Evolutionary conservation across 2,113 vertebrate genomes (phyloP), one percentile per base, ranked within the genome.

Genomic region (Melierax canorus): DNA sequence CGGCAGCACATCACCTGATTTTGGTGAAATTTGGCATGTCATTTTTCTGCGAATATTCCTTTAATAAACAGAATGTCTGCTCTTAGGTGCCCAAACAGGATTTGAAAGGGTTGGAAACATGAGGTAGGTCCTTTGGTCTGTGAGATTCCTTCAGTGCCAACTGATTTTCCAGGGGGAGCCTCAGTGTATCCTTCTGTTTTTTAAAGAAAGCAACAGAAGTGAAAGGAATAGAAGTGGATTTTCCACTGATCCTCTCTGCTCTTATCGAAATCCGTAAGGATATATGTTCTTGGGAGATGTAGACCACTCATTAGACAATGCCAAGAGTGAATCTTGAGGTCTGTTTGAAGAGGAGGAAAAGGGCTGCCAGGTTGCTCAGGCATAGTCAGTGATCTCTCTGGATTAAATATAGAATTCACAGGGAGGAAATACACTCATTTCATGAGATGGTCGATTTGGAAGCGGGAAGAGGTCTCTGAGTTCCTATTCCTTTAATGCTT

Each of bases 401-500:
- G 94, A 95, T 97, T 96, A 94, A 95, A 94, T 92, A 89, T 64
- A 94, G 95, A 92, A 94, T 95, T 92, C 90, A 73, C 64, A 85
- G 88, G 94, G 83, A 88, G 95, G 93, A 94, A 95, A 96, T 91
- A 71, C 90, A 66, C 84, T 92, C 75, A 95, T 95, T 97, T 96
- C 68, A 48, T 84, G 91, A 96, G 94, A 91, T 34, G 77, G 93
- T 96, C 75, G 91, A 96, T 97, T 91, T 96, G 96, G 97, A 97
- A 92, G 86, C 60, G 5, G 74, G 95, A 94, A 97, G 78, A 95
- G 90, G 86, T 96, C 94, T 95, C 95, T 72, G 69, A 95, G 93
- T 97, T 97, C 92, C 88, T 95, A 91, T 95, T 92, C 89, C 86
- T 96, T 96, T 97, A 97, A 95, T 96, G 96, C 94, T 92, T 96